Evolutionary conservation across 2,113 vertebrate species (phyloP), one percentile per base, ranked within the genome.

Genomic region (Scalopus aquaticus): DNA sequence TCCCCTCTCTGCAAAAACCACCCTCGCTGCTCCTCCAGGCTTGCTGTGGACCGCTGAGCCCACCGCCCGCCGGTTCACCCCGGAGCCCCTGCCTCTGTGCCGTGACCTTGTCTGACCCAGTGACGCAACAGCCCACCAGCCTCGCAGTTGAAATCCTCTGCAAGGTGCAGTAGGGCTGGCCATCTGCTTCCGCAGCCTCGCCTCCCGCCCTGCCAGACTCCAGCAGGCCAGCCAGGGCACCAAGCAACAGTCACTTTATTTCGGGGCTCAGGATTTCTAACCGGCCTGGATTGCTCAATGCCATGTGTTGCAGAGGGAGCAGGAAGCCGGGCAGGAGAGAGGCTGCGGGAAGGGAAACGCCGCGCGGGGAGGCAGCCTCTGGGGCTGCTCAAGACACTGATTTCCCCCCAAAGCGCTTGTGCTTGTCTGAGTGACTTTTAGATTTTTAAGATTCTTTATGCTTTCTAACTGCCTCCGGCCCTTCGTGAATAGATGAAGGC

Each of bases 171-270:
- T 76, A 73, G 88, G 1, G 79, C 32, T 0, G 78, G 85, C 96
- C 95, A 93, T 93, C 97, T 97, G 94, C 95, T 96, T 96, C 96
- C 97, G 95, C 78, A 5, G 19, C 39, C 5, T 8, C 0, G 56
- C 81, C 67, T 22, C 58, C 93, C 13, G 85, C 65, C 51, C 67
- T 2, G 60, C 12, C 9, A 0, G 60, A 89, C 56, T 60, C 24
- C 15, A 0, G 73, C 70, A 24, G 49, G 82, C 44, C 24, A 32
- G 82, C 83, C 51, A 35, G 67, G 80, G 60, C 76, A 5, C 28
- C n/a, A 12, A 46, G 93, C 88, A 96, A 97, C 90, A 93, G 95
- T 88, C 79, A 30, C 58, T 96, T 92, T 94, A 93, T 90, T 95
- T 95, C 93, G 94, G 94, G 96, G 81, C 77, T 64, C 37, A 2